Percentiles rank a stretch among this genome's conserved stretches.
Conservation (phyloP, 2,797 vertebrate genomes). For the Tapera naevia region DNA sequence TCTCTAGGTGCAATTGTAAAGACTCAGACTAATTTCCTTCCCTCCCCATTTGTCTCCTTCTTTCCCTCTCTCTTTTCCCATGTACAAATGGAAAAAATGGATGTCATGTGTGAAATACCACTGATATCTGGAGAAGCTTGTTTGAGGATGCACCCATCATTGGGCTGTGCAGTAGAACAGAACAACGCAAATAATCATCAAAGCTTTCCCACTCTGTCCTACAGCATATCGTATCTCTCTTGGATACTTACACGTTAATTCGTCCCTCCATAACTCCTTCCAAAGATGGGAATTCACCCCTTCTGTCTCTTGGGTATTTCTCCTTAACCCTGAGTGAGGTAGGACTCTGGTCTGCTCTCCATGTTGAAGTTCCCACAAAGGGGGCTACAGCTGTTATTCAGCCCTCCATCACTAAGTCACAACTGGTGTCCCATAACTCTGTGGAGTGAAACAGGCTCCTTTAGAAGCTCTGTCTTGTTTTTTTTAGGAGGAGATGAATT, state of each 20-base stretch:
- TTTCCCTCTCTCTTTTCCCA: neutral
- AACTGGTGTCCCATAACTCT: neutral
- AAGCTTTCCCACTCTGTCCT: neutral
- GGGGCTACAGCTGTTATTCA: neutral
- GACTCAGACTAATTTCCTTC: neutral
- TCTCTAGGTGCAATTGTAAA: neutral
- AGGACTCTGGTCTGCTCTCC: neutral
- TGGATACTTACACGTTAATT: neutral
- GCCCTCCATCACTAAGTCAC: neutral
- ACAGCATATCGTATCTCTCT: neutral
- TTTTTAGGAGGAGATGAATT: neutral
- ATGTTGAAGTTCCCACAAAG: neutral
- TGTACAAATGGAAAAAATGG: neutral
- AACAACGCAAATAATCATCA: no score
- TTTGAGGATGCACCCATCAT: neutral
- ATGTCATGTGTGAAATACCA: neutral
- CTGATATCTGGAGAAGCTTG: neutral
- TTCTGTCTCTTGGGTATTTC: neutral
- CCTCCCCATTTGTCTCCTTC: neutral
- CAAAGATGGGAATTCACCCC: neutral
- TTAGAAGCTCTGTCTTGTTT: neutral
- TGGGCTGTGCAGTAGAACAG: neutral
- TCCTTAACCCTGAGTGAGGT: neutral
- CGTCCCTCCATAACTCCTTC: neutral
- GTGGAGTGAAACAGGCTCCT: neutral